Percentiles rank a stretch among this genome's conserved stretches.
phyloP scores from a whole-genome alignment of 2,888 invertebrate genomes.

The Drosophila dives region DNA sequence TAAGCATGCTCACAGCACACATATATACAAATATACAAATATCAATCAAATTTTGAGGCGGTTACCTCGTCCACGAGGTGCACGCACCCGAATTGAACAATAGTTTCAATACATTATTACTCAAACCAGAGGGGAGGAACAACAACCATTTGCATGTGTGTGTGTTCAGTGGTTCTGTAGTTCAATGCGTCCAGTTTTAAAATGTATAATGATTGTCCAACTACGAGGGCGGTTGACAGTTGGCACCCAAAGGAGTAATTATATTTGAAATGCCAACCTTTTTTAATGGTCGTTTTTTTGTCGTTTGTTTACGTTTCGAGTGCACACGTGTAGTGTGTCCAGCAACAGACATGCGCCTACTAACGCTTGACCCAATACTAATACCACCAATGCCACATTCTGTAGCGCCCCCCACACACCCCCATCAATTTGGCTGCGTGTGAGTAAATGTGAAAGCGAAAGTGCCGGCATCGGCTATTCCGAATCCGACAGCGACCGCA shows the following conservation, averaged over 20 bases:
- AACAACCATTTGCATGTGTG: conserved; percentile 41
- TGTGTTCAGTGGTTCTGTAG: conserved; percentile 5
- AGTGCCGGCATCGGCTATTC: conserved; percentile 72
- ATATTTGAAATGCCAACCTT: conserved; percentile 14
- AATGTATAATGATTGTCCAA: conserved; percentile 61
- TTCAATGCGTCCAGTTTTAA: conserved; percentile 54
- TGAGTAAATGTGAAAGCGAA: conserved; percentile 70
- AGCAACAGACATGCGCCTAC: conserved; percentile 72
- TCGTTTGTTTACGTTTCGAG: conserved; percentile 71
- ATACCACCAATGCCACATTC: not conserved
- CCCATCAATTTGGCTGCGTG: conserved; percentile 27
- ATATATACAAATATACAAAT: conserved; percentile 47
- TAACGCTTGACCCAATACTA: conserved; percentile 40
- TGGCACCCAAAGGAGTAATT: conserved; percentile 50
- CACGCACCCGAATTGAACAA: conserved; percentile 48
- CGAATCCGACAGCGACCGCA: conserved; percentile 44
- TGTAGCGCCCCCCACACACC: not conserved
- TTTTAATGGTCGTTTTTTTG: conserved; percentile 17
- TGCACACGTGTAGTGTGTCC: conserved; percentile 49
- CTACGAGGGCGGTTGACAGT: conserved; percentile 40
- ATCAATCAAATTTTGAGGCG: conserved; percentile 46
- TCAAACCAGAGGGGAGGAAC: not conserved
- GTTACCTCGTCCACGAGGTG: conserved; percentile 41
- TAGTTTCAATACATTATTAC: conserved; percentile 45
- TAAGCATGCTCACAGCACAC: conserved; percentile 3